These are phyloP conservation scores for Vulpes lagopus DNA, from an alignment of 2,113 vertebrate genomes.

Conservation along the genomic window DNA sequence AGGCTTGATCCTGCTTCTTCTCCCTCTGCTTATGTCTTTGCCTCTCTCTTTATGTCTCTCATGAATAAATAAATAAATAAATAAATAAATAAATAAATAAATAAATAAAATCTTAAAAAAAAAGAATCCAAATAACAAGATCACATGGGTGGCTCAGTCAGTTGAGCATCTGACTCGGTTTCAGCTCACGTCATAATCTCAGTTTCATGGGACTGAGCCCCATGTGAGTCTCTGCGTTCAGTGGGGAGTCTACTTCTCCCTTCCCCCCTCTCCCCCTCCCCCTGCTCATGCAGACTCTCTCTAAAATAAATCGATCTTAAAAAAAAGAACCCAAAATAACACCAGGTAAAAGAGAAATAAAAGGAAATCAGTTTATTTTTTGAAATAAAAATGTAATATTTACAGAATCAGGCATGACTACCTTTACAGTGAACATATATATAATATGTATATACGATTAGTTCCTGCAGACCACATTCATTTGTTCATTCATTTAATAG, in stretches of 20 bases:
- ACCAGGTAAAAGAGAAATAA: not conserved
- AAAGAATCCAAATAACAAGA: no score
- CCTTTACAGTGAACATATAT: not conserved
- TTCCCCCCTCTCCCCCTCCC: not conserved
- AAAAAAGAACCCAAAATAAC: not conserved
- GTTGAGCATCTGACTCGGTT: no score
- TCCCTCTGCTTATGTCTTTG: no score
- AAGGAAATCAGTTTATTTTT: not conserved
- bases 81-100: no score
- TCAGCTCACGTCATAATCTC: no score
- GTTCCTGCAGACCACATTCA: not conserved
- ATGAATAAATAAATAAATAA: no score
- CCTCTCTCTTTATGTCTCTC: no score
- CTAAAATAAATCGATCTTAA: not conserved
- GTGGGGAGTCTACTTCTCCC: not conserved
- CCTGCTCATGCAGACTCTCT: not conserved
- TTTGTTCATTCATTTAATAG: not conserved
- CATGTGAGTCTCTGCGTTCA: not conserved
- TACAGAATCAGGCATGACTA: not conserved
- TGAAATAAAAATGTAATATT: slow-evolving; percentile 8
- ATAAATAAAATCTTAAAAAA: no score
- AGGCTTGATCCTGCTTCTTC: no score
- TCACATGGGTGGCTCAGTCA: no score
- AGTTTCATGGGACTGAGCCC: not conserved
- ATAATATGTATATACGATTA: not conserved